phyloP scores from a whole-genome alignment of 2,113 vertebrate genomes.

The Gymnogyps californianus region DNA sequence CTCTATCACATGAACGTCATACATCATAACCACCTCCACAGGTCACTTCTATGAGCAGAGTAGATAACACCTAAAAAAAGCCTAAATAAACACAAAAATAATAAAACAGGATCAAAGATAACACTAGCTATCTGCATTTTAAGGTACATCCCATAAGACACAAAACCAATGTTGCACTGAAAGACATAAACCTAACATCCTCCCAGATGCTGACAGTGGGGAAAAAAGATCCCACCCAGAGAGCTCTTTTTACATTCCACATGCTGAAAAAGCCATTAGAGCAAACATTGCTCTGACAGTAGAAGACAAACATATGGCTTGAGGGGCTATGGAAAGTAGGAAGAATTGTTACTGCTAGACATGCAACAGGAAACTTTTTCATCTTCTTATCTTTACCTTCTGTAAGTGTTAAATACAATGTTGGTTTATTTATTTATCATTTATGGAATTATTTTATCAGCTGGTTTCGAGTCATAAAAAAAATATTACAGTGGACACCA shows the following conservation, averaged over 20 bases:
- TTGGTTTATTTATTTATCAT: not conserved
- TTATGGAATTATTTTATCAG: not conserved
- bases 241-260: not conserved
- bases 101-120: not conserved
- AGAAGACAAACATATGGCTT: not conserved
- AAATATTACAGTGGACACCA: not conserved
- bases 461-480: not conserved
- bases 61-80: not conserved
- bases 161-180: not conserved
- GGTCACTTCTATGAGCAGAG: not conserved
- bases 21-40: not conserved
- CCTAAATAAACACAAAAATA: not conserved
- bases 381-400: not conserved
- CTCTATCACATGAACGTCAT: not conserved
- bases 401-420: not conserved
- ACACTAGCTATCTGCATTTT: not conserved
- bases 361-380: not conserved
- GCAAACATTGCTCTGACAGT: not conserved
- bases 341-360: not conserved
- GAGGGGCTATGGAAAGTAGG: not conserved
- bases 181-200: not conserved
- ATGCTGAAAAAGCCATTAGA: not conserved
- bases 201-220: not conserved
- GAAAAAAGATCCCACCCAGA: not conserved
- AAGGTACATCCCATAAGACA: not conserved